Percentiles rank a stretch among this genome's conserved stretches.
Evolutionary conservation across 2,113 vertebrate species (phyloP).

Genomic region (Thinocorus orbignyianus): DNA sequence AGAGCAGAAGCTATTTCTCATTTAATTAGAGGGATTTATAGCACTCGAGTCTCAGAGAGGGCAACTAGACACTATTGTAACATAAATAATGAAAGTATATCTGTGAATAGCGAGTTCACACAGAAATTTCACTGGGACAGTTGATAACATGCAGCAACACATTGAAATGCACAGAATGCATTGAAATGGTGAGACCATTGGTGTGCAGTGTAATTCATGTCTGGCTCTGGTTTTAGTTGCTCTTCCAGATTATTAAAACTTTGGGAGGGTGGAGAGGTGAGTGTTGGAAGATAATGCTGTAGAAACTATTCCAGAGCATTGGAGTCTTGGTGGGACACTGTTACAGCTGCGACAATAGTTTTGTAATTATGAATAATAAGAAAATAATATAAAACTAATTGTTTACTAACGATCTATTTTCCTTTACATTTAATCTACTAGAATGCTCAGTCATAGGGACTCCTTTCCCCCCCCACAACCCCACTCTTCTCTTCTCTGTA

Average conservation of each 20-base stretch:
- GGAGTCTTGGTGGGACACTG: neutral
- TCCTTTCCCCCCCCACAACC: too few relatives aligned
- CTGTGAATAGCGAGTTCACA: neutral
- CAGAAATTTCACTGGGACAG: neutral
- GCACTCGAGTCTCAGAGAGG: neutral
- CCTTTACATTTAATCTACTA: neutral
- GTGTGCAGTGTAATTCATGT: neutral
- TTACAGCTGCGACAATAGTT: neutral
- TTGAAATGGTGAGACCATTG: neutral
- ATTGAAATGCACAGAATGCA: neutral
- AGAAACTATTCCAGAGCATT: neutral
- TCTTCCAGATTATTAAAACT: neutral
- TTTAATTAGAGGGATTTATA: neutral
- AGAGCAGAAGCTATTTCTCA: neutral
- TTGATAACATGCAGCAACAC: neutral
- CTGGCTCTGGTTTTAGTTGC: neutral
- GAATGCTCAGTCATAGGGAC: neutral
- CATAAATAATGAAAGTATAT: neutral
- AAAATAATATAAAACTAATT: neutral
- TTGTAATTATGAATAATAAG: neutral
- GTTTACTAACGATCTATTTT: neutral
- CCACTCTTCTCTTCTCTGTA: neutral
- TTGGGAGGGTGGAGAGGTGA: rapidly evolving
- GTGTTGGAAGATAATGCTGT: neutral
- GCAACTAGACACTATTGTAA: neutral